Percentiles rank a stretch among this genome's conserved stretches.
Conservation (phyloP, 2,113 vertebrate genomes). For the Gila orcuttii region DNA sequence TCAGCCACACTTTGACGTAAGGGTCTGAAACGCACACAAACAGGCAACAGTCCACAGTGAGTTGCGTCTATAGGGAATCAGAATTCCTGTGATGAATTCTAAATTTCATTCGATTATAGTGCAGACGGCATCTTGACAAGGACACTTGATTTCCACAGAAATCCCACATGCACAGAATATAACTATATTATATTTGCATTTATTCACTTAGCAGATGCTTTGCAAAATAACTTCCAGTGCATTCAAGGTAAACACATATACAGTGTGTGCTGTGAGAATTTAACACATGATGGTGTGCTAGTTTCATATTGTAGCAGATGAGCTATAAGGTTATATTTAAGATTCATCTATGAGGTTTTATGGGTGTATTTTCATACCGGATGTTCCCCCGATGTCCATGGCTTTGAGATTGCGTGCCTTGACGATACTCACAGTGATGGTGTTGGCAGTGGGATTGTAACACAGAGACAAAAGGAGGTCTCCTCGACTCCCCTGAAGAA, state of each 20-base stretch:
- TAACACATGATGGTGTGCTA: background rate
- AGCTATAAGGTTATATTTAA: background rate
- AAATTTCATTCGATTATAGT: background rate
- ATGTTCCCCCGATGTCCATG: constrained; percentile 99
- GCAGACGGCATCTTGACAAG: background rate
- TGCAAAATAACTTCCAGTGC: background rate
- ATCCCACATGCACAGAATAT: background rate
- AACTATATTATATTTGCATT: constrained; percentile 8
- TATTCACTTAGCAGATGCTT: background rate
- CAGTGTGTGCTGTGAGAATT: constrained; percentile 1
- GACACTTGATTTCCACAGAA: background rate
- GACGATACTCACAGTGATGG: constrained; percentile 98
- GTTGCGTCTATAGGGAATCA: background rate
- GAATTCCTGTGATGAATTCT: background rate
- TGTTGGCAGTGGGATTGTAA: constrained; percentile 98
- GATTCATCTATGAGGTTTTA: background rate
- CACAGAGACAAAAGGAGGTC: constrained; percentile 96
- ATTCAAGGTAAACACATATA: background rate
- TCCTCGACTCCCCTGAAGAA: constrained; percentile 90
- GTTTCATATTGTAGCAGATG: background rate
- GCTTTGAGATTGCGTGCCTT: constrained; percentile 99
- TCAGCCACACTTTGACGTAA: constrained; percentile 98
- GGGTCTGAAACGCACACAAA: constrained; percentile 79
- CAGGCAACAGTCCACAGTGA: background rate
- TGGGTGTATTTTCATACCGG: constrained; percentile 78